Base-by-base conservation (phyloP, 1,140 invertebrate genomes). In the Bemisia tabaci region DNA sequence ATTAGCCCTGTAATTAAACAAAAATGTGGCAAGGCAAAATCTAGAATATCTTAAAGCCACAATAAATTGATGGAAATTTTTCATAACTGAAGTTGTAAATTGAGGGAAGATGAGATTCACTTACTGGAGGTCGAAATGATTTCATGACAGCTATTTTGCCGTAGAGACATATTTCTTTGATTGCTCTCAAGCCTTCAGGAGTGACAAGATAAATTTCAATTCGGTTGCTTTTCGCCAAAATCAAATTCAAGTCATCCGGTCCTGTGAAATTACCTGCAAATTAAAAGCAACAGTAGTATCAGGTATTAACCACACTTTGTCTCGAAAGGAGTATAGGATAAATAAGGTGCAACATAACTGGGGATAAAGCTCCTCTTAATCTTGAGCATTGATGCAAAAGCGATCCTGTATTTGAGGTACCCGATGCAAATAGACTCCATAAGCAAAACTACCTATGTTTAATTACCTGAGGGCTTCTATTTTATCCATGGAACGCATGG, bases 121-220 rank as follows among this genome's bases (percentile, higher is more conserved):
- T 83, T 83, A 94, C 92, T 69, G 87, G 88, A 69, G 92, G 91
- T 73, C 94, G 82, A 78, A 97, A 98, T 67, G 96, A 82, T 76
- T 95, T 92, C 82, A 99, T 89, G 25, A 95, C 92, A 60, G 92
- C 88, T 72, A 99, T 94, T 77, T 91, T 89, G 26, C 97, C 97
- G 86, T 98, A 91, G 33, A 94, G 85, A n/a, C 90, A 87, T 68
- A 99, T 87, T 84, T 99, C 95, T 78, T 98, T 97, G 26, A 99
- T 79, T 1, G 95, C 91, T 70, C 92, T 81, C 22, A 99, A 77
- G 0, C 97, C 97, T 82, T 99, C 96, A 2, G 95, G 92, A 0
- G 95, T 97, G 0, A 99, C 95, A 23, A 95, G 80, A 80, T 97
- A 95, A 72, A 99, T 94, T 79, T 99, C 96, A 65, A 99, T 80